phyloP scores from a whole-genome alignment of 2,888 invertebrate species.

The Orchesellides sinensis region DNA sequence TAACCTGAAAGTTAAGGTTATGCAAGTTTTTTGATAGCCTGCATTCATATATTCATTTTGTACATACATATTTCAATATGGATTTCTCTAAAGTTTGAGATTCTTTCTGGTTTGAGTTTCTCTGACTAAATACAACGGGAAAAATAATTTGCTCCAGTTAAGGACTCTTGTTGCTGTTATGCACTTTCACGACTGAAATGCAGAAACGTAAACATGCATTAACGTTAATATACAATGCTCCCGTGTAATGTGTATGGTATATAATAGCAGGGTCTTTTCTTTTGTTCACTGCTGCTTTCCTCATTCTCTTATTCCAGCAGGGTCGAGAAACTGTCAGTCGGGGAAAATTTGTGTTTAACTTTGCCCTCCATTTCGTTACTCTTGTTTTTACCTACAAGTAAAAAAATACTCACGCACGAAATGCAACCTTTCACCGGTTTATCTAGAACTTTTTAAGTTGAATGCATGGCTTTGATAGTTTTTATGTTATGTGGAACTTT shows the following conservation, averaged over 20 bases:
- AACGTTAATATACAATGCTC: no score
- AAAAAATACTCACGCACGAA: not conserved
- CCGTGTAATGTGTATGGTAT: no score
- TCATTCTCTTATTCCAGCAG: not conserved
- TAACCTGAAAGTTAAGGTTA: not conserved
- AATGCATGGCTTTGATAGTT: no score
- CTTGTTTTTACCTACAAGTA: not conserved
- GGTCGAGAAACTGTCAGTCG: constrained; percentile 1
- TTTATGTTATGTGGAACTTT: not conserved
- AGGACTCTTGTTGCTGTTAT: no score
- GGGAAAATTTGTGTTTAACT: constrained; percentile 47
- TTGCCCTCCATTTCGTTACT: constrained; percentile 34
- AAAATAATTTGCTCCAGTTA: no score
- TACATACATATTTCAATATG: not conserved
- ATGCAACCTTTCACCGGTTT: not conserved
- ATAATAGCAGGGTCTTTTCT: no score
- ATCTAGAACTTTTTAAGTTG: not conserved
- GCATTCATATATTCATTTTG: not conserved
- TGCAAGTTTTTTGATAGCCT: not conserved
- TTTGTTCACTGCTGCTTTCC: no score
- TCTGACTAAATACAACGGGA: no score
- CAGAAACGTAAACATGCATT: no score
- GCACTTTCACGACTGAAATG: no score
- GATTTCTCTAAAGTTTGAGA: no score
- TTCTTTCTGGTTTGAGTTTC: no score